A percentile compares a stretch with the other conserved stretches of the same genome.
These are phyloP conservation scores for Argyrosomus regius DNA, from an alignment of 2,797 vertebrate genomes.

Conservation along the genomic window DNA sequence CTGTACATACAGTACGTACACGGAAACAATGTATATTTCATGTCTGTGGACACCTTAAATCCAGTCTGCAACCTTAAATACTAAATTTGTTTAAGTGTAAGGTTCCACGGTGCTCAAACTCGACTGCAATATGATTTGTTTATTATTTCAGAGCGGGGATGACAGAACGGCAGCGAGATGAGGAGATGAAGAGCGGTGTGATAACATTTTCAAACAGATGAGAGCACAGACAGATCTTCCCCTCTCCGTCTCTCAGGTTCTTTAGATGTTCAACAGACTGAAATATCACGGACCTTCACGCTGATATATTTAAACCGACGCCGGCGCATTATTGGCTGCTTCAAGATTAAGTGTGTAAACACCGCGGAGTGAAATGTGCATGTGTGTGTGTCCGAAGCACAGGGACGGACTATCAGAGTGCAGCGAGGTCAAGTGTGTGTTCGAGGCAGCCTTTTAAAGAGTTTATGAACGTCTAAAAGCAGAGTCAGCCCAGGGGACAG, in stretches of 20 bases:
- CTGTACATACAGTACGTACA: neutral
- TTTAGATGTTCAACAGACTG: conserved; percentile 50
- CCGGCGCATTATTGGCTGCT: conserved; percentile 23
- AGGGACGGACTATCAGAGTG: conserved; percentile 16
- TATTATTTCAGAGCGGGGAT: conserved; percentile 5
- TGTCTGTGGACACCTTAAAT: neutral
- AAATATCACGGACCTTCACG: conserved; percentile 49
- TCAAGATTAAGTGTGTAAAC: conserved; percentile 39
- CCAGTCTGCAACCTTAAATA: neutral
- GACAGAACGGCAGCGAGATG: conserved; percentile 10
- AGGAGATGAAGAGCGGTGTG: neutral
- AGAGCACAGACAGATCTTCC: conserved; percentile 23
- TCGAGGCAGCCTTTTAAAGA: conserved; percentile 60
- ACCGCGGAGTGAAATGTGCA: conserved; percentile 5
- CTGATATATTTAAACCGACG: conserved; percentile 17
- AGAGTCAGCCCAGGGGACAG: conserved; percentile 23
- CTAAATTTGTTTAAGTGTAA: neutral
- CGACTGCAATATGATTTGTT: neutral
- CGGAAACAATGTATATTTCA: neutral
- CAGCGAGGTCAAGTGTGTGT: conserved; percentile 60
- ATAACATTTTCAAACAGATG: conserved; percentile 47
- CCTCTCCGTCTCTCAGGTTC: conserved; percentile 26
- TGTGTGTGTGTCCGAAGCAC: conserved; percentile 8
- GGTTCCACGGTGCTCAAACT: neutral
- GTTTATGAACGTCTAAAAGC: conserved; percentile 54